Evolutionary conservation across 92 coral and sea anemone species (phyloP).

Genomic region (Virgularia gustaviana): DNA sequence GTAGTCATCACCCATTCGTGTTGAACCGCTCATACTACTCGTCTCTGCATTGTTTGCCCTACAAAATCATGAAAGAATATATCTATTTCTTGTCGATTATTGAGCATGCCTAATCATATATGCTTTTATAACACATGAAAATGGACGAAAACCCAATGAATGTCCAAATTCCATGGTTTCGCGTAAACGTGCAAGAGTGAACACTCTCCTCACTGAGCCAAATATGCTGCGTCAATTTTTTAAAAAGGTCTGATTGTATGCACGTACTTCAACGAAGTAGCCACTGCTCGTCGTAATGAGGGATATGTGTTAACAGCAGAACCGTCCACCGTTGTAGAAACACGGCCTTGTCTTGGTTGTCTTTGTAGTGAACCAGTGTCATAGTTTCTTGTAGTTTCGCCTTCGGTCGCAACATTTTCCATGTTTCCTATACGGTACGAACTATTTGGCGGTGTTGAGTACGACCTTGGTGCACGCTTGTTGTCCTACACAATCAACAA

Average conservation of each 20-base stretch:
- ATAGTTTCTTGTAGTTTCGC: conserved; percentile 88
- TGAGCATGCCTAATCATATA: no score
- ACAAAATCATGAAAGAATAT: no score
- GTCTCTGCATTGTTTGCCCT: conserved; percentile 36
- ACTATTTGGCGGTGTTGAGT: conserved; percentile 81
- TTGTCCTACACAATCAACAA: conserved; percentile 50
- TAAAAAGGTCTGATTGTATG: no score
- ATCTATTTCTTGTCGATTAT: no score
- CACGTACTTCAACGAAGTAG: conserved; percentile 43
- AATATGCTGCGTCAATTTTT: no score
- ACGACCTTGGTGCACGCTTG: conserved; percentile 65
- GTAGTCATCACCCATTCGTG: conserved; percentile 48
- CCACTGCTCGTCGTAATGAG: conserved; percentile 71
- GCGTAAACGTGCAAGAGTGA: no score
- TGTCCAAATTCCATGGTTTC: no score
- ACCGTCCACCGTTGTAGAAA: conserved; percentile 55
- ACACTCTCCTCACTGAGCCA: no score
- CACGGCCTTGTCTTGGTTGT: conserved; percentile 51
- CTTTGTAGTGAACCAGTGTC: conserved; percentile 83
- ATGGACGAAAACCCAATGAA: no score
- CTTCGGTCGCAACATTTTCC: conserved; percentile 81
- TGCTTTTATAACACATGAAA: no score
- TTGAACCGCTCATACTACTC: conserved; percentile 42
- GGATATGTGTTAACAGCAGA: conserved; percentile 69
- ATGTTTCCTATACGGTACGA: conserved; percentile 59